Conservation (phyloP, 2,797 vertebrate genomes). For the Xenentodon cancila region DNA sequence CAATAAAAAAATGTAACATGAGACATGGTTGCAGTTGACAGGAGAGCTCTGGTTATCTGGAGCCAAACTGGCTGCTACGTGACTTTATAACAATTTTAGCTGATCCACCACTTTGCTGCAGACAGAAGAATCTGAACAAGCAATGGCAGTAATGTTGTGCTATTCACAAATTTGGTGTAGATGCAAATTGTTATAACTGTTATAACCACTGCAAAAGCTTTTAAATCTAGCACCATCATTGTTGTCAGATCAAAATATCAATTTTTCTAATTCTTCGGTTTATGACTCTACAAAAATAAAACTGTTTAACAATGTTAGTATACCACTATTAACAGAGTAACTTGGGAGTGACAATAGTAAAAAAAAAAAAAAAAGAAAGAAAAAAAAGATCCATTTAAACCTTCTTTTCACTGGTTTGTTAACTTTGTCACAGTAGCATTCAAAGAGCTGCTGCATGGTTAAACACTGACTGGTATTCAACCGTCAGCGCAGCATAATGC, state of each 20-base stretch:
- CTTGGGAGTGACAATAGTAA: background rate
- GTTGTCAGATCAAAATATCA: background rate
- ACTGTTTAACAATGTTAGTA: too few relatives aligned
- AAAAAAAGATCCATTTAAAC: too few relatives aligned
- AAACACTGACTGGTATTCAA: constrained; percentile 3
- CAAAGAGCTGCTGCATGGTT: constrained; percentile 4
- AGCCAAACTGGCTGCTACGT: constrained; percentile 9
- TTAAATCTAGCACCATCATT: too few relatives aligned
- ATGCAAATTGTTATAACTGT: too few relatives aligned
- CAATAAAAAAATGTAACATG: constrained; percentile 26
- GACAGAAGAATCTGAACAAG: too few relatives aligned
- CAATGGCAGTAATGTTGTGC: too few relatives aligned
- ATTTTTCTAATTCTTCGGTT: background rate
- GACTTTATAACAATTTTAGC: too few relatives aligned
- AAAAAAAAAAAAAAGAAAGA: background rate
- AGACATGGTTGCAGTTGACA: constrained; percentile 1
- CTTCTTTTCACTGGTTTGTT: background rate
- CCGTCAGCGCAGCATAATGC: constrained; percentile 5
- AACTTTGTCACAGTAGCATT: background rate
- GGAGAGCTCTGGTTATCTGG: constrained; percentile 17
- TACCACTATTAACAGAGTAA: too few relatives aligned
- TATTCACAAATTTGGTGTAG: too few relatives aligned
- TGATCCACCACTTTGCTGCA: background rate
- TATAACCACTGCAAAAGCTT: too few relatives aligned
- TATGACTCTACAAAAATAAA: background rate